Percentiles rank a stretch among this genome's conserved stretches.
These are phyloP conservation scores for Ahaetulla prasina DNA, from an alignment of 2,113 vertebrate genomes.

Conservation along the genomic window DNA sequence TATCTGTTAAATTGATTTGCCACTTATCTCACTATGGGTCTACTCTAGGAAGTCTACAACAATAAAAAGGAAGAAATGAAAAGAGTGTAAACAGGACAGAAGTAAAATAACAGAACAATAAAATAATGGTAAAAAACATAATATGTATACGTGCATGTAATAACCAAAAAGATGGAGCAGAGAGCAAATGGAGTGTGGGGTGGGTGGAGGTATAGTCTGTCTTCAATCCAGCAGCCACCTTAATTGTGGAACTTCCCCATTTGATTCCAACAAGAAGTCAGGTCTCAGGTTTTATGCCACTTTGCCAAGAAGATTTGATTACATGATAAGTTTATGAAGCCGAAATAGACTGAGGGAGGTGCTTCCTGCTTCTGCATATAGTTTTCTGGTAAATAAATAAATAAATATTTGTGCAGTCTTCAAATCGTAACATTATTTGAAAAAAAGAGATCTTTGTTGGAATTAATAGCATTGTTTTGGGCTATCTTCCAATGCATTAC, in stretches of 20 bases:
- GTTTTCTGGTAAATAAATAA: background rate
- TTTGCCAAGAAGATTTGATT: background rate
- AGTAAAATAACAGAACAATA: too few relatives aligned
- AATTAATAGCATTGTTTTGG: background rate
- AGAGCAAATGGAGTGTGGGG: background rate
- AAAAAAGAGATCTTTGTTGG: background rate
- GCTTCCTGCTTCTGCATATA: background rate
- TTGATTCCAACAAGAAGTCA: background rate
- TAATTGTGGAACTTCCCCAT: background rate
- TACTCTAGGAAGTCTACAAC: too few relatives aligned
- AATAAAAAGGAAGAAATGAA: too few relatives aligned
- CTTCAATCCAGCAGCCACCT: background rate
- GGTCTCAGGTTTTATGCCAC: background rate
- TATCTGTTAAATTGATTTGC: too few relatives aligned
- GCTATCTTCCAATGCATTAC: background rate
- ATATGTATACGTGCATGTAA: too few relatives aligned
- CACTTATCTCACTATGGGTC: too few relatives aligned
- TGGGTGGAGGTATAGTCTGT: background rate
- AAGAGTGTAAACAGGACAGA: too few relatives aligned
- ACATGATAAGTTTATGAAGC: background rate
- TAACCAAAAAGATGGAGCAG: background rate
- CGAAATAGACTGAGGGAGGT: background rate
- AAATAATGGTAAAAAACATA: too few relatives aligned
- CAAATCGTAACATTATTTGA: background rate
- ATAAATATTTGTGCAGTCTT: background rate